These are phyloP conservation scores for Diabrotica balteata DNA, from an alignment of 2,888 invertebrate species.

Conservation along the genomic window DNA sequence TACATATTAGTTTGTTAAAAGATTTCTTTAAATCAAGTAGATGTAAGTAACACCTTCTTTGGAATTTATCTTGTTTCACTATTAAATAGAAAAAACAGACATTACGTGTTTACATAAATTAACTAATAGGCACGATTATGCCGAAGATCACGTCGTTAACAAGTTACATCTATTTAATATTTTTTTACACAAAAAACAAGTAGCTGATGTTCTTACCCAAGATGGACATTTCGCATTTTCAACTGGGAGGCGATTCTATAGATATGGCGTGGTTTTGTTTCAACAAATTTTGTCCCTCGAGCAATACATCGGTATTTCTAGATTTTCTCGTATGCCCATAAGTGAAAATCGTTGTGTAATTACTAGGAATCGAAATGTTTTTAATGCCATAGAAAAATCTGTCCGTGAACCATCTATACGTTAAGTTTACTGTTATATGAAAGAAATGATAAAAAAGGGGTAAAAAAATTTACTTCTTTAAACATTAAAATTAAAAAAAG, in stretches of 20 bases:
- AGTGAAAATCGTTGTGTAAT: background rate
- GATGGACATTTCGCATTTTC: background rate
- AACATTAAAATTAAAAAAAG: too few relatives aligned
- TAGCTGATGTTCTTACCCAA: background rate
- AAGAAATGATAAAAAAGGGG: too few relatives aligned
- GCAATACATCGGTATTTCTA: background rate
- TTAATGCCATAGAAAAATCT: background rate
- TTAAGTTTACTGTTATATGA: too few relatives aligned
- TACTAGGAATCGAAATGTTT: background rate
- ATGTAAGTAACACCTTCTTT: too few relatives aligned
- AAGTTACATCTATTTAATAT: slow-evolving; percentile 1
- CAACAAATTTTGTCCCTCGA: background rate
- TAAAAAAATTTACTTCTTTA: too few relatives aligned
- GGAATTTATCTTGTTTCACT: too few relatives aligned
- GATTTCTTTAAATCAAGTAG: too few relatives aligned
- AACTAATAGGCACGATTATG: too few relatives aligned
- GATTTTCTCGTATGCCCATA: background rate
- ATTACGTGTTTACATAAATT: too few relatives aligned
- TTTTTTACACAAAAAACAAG: background rate
- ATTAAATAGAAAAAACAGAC: too few relatives aligned
- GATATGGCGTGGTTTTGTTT: slow-evolving; percentile 2
- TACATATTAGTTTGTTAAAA: too few relatives aligned
- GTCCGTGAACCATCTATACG: too few relatives aligned
- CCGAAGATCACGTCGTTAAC: background rate
- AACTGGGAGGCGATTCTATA: background rate